A percentile compares a stretch with the other conserved stretches of the same genome.
These are phyloP conservation scores for Aurelia sp. DNA, from an alignment of 30 jellyfish, hydroid and myxozoan species.

Conservation along the genomic window DNA sequence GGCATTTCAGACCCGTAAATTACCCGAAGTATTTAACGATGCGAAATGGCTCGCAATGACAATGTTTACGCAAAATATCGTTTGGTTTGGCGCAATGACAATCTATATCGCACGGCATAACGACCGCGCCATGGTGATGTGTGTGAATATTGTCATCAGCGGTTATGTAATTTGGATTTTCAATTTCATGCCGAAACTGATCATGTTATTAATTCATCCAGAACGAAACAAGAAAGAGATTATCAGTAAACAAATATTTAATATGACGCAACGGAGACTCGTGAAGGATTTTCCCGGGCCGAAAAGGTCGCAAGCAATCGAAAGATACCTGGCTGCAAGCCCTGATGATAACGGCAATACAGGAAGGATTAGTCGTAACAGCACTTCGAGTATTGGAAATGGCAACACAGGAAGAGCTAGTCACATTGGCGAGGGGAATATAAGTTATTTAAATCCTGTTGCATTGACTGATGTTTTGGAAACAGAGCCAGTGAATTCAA, in stretches of 20 bases:
- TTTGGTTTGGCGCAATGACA: constrained; percentile 65
- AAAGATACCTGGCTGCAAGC: no score
- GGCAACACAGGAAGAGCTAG: not conserved
- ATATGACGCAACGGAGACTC: constrained; percentile 29
- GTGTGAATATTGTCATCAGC: constrained; percentile 24
- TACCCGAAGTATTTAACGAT: constrained; percentile 85
- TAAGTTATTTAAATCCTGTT: not conserved
- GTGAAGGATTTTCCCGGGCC: constrained; percentile 14
- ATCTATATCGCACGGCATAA: constrained; percentile 37
- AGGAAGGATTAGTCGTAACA: not conserved
- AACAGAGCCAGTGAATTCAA: not conserved
- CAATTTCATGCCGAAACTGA: constrained; percentile 54
- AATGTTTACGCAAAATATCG: constrained; percentile 69
- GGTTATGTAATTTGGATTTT: constrained; percentile 54
- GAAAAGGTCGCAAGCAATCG: not conserved
- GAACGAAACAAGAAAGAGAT: constrained; percentile 40
- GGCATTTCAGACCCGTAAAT: constrained; percentile 87
- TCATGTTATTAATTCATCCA: constrained; percentile 36
- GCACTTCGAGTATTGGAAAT: not conserved
- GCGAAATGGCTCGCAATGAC: constrained; percentile 86
- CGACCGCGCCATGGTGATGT: constrained; percentile 57
- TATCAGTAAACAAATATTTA: constrained; percentile 50
- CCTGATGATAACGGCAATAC: not conserved
- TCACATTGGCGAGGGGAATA: not conserved
- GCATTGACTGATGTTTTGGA: constrained; percentile 9